Base-by-base conservation (phyloP, 2,113 vertebrate genomes). In the Nestor notabilis region DNA sequence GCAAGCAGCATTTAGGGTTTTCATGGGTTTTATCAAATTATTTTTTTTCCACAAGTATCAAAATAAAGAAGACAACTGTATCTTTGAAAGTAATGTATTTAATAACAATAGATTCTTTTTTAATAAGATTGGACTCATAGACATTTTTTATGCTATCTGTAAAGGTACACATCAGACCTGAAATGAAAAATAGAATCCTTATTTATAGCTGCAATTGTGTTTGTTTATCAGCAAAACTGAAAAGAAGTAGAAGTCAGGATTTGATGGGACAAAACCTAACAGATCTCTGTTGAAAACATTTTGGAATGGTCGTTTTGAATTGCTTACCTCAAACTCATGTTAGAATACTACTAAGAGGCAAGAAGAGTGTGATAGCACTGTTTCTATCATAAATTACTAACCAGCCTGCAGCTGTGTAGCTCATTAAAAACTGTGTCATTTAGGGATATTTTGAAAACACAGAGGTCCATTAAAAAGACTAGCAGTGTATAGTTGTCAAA, bases 391-490 rank as follows among this genome's bases (percentile, higher is more conserved):
- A 94, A 95, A 97, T 94, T 90, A 86, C 85, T 94, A 96, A 76
- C 88, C 83, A 97, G 90, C 28, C 71, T 90, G 95, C 96, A 97
- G 96, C 96, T 96, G 96, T 95, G 96, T 70, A 81, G 79, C 95
- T 97, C 88, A 93, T 96, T 97, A 96, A 88, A 95, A 97, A 91
- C 91, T 93, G 71, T 96, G 84, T 94, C 86, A 95, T 95, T 97
- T 95, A 97, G 89, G 88, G 91, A 94, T 96, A 95, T 96, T 97
- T 97, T 96, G 87, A 96, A 96, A 96, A 97, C 95, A 97, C 78
- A 85, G 94, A 91, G 93, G 95, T 95, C 95, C 87, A 91, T 95
- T 97, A 95, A 97, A 95, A 94, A 85, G 92, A 82, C 82, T 89
- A 71, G 46, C 87, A 89, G 70, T 83, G 37, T 76, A 91, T 18